Evolutionary conservation across 2,113 vertebrate species (phyloP).

Genomic region (Elachura formosa): DNA sequence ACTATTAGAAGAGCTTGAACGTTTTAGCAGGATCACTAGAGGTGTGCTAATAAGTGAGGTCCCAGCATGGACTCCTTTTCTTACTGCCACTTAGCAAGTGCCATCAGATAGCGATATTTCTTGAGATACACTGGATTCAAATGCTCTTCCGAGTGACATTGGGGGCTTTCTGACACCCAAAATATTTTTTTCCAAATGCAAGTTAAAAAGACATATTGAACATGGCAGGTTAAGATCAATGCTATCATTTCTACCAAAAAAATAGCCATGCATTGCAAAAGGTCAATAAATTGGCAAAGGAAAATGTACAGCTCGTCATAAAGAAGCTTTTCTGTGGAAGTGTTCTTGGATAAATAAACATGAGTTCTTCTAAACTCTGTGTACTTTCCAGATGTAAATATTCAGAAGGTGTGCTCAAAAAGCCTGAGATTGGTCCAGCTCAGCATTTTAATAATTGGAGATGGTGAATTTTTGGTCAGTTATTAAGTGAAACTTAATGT

Average conservation of each 20-base stretch:
- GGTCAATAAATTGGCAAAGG: slow-evolving; percentile 22
- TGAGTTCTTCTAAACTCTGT: slow-evolving; percentile 48
- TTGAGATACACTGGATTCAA: neutral
- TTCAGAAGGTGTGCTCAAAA: slow-evolving; percentile 53
- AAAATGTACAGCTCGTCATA: neutral
- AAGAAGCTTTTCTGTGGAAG: slow-evolving; percentile 52
- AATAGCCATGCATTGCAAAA: neutral
- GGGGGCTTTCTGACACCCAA: neutral
- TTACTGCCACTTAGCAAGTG: neutral
- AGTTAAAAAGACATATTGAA: neutral
- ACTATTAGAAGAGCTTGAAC: neutral
- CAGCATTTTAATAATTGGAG: slow-evolving; percentile 38
- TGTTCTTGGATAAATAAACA: slow-evolving; percentile 54
- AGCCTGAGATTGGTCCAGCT: slow-evolving; percentile 35
- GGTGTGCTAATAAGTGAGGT: neutral
- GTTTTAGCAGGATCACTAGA: accelerated
- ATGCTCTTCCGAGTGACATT: neutral
- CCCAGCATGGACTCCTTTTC: neutral
- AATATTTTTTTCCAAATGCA: neutral
- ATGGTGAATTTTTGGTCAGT: slow-evolving; percentile 23
- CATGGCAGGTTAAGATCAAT: neutral
- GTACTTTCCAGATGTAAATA: slow-evolving; percentile 53
- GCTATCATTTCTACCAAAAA: neutral
- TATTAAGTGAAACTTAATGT: slow-evolving; percentile 7
- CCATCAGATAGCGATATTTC: neutral